Evolutionary conservation across 2,113 vertebrate species (phyloP).

Genomic region (Actenoides hombroni): DNA sequence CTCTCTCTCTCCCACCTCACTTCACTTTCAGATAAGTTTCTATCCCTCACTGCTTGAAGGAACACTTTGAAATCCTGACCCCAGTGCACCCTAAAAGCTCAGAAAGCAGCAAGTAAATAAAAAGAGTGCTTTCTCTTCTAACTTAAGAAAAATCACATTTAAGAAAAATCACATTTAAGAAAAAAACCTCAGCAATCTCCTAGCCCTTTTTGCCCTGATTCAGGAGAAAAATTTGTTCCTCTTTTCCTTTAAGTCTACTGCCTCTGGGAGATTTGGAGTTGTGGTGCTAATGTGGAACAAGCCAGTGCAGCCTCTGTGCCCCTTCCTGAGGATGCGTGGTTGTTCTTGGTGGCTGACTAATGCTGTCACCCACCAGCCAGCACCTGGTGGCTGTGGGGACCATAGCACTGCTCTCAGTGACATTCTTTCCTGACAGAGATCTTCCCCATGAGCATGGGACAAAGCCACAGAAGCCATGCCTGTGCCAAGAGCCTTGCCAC

Average conservation of each 20-base stretch:
- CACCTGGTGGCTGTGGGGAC: neutral
- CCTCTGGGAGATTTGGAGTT: neutral
- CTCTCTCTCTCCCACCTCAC: neutral
- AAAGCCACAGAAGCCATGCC: neutral
- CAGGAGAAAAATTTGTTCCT: neutral
- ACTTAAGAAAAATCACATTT: neutral
- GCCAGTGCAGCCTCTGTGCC: neutral
- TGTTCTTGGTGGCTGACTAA: neutral
- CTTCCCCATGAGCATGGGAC: neutral
- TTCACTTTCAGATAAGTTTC: slow-evolving; percentile 2
- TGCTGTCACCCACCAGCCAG: neutral
- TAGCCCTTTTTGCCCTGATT: neutral
- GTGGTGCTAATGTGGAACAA: neutral
- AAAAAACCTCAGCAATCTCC: neutral
- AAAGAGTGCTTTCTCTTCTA: slow-evolving; percentile 2
- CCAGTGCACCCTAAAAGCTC: neutral
- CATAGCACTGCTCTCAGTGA: neutral
- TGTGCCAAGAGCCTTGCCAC: neutral
- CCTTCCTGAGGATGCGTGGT: neutral
- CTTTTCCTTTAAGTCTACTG: neutral
- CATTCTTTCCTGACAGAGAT: neutral
- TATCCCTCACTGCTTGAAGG: neutral
- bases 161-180: neutral
- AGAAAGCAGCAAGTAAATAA: slow-evolving; percentile 48
- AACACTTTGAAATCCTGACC: slow-evolving; percentile 40